Evolutionary conservation across 2,888 invertebrate species (phyloP), one percentile per base, ranked within the genome.

Genomic region (Anodontia alba): DNA sequence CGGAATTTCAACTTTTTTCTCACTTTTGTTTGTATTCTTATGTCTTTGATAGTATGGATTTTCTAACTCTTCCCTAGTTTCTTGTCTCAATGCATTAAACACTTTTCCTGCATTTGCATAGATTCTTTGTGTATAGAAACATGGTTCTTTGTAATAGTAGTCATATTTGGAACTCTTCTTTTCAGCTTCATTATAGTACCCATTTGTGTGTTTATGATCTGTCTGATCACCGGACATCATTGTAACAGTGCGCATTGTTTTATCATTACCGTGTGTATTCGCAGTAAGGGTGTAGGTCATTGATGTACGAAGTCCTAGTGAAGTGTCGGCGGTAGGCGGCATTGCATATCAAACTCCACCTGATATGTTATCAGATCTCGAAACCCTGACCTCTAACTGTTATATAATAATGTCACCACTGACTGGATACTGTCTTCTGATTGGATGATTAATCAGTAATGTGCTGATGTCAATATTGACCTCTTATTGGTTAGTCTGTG

Each of bases 121-220:
- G 54, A 91, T 84, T 69, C 87, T 86, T 73, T 93, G 93, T 33
- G 89, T 87, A 83, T 93, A 92, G 23, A 90, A 77, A 78, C 91
- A 91, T 1, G 91, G 89, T 78, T 92, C 91, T 71, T 90, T 89
- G 43, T 87, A 81, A 81, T 90, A 90, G 80, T 90, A 90, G 78
- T 90, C 90, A 80, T 73, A 80, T 72, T 78, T 81, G 31, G 81
- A 82, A 57, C 51, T n/a, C 73, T 80, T 83, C 31, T 67, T 51
- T 17, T 73, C 72, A n/a, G 75, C 33, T 23, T 76, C 72, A 12
- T 69, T 42, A 42, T 75, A 38, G 26, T 74, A 51, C 20, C 31
- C 62, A 20, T 72, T 29, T 7, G 70, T 79, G 26, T 76, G 78
- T 17, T 75, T 77, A 26, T 76, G 83, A 76, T 72, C 80, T 20